Conservation (phyloP, 2,888 invertebrate genomes). For the Diadromus collaris region DNA sequence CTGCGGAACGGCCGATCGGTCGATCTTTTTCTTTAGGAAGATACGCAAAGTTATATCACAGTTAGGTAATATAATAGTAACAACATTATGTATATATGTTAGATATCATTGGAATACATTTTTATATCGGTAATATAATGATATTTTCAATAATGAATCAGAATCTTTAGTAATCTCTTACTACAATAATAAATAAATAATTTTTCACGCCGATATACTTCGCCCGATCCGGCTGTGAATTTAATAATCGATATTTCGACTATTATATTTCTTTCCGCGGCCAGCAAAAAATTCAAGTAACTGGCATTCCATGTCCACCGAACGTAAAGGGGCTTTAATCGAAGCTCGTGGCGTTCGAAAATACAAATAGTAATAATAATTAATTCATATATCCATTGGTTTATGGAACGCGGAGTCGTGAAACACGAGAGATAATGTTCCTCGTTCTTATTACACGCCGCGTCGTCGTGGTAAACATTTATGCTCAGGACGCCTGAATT, state of each 20-base stretch:
- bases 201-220: background rate
- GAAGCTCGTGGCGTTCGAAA: background rate
- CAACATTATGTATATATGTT: background rate
- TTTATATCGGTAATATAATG: background rate
- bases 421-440: conserved; percentile 50
- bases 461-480: conserved; percentile 46
- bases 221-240: background rate
- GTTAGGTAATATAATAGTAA: background rate
- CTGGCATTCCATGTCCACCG: background rate
- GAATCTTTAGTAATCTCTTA: background rate
- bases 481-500: conserved; percentile 60
- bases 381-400: conserved; percentile 55
- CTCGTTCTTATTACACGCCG: conserved; percentile 46
- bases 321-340: background rate
- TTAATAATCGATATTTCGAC: background rate
- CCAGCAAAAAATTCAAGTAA: background rate
- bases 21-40: conserved; percentile 19
- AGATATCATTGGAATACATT: too few relatives aligned
- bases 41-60: background rate
- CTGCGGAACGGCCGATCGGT: conserved; percentile 58
- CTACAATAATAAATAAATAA: background rate
- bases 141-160: background rate
- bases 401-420: conserved; percentile 32
- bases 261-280: background rate
- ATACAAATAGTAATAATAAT: conserved; percentile 39